These are phyloP conservation scores for Tanypteryx hageni DNA, from an alignment of 2,888 invertebrate genomes.

Conservation along the genomic window DNA sequence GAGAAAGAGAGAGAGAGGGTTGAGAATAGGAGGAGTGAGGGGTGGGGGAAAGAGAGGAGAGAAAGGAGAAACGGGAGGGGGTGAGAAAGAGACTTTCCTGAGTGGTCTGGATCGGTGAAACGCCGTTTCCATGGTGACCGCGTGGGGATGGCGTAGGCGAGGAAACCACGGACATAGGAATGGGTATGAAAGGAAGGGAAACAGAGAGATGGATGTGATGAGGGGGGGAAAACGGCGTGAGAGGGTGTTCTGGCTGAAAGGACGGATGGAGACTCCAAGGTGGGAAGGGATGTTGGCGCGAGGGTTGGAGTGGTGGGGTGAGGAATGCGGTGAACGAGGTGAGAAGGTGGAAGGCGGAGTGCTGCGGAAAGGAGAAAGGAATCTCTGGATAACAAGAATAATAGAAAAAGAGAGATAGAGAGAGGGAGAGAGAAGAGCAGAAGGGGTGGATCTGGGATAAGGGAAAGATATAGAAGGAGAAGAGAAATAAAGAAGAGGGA, in stretches of 20 bases:
- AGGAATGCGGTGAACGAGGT: neutral
- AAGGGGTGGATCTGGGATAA: too few species aligned
- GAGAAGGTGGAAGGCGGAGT: neutral
- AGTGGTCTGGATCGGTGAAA: neutral
- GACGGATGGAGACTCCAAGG: neutral
- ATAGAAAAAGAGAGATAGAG: too few species aligned
- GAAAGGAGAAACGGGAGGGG: neutral
- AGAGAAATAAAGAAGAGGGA: neutral
- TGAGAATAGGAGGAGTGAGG: neutral
- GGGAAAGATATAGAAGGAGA: neutral
- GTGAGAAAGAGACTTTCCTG: neutral
- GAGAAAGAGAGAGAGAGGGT: neutral
- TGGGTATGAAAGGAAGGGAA: neutral
- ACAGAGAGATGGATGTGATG: neutral
- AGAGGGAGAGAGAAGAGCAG: neutral
- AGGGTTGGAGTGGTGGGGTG: too few species aligned
- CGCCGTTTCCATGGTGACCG: neutral
- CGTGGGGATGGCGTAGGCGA: neutral
- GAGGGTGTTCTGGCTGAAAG: neutral
- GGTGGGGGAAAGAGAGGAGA: neutral
- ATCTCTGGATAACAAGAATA: neutral
- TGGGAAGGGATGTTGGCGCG: neutral
- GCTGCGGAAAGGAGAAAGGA: neutral
- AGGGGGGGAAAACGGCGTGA: neutral
- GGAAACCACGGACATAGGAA: neutral